Conservation (phyloP, 2,113 vertebrate genomes). For the Crotalus horridus region DNA sequence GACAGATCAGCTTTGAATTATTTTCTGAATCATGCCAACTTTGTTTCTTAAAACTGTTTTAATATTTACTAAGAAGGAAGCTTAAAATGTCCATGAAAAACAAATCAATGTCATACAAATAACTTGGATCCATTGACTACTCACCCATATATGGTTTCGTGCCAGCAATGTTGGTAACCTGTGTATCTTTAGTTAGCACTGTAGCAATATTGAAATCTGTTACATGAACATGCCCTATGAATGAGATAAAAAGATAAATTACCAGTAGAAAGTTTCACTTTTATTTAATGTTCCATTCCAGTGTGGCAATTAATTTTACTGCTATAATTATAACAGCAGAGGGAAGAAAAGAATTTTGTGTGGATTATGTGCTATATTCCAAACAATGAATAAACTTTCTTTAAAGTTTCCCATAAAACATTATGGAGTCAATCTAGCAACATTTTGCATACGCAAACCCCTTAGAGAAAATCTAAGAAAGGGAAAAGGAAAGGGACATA, state of each 20-base stretch:
- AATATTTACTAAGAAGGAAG: background rate
- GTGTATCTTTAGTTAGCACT: conserved; percentile 79
- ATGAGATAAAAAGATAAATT: conserved; percentile 29
- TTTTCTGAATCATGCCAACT: background rate
- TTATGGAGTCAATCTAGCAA: background rate
- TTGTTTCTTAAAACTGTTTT: background rate
- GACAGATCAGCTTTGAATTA: background rate
- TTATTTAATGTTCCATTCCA: background rate
- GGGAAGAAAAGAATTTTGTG: background rate
- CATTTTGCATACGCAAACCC: background rate
- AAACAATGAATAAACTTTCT: background rate
- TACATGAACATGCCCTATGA: conserved; percentile 88
- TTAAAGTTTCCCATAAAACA: background rate
- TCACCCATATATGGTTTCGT: conserved; percentile 98
- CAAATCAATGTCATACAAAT: rapidly evolving
- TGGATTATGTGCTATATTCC: background rate
- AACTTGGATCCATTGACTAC: rapidly evolving
- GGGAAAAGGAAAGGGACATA: background rate
- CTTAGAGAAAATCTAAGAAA: background rate
- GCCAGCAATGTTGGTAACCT: conserved; percentile 87
- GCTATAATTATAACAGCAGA: background rate
- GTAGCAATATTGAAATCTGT: conserved; percentile 97
- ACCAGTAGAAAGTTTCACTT: background rate
- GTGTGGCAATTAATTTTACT: background rate
- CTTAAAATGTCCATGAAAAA: background rate